phyloP scores from a whole-genome alignment of 2,797 vertebrate species.

The Takifugu ocellatus region DNA sequence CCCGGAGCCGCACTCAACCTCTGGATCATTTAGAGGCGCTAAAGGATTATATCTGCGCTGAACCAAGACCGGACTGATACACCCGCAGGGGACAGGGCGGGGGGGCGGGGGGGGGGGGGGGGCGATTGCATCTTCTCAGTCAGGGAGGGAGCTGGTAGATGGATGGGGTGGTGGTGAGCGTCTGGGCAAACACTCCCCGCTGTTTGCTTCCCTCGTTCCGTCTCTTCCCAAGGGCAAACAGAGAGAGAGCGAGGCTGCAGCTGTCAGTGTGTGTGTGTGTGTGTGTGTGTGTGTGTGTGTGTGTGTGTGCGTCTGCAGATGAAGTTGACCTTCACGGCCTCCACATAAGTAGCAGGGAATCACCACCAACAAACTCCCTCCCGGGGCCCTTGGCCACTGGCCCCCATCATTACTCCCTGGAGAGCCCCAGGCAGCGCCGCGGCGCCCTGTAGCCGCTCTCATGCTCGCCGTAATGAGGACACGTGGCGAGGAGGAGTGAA shows the following conservation, averaged over 20 bases:
- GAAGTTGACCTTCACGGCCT: constrained; percentile 61
- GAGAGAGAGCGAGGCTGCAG: constrained; percentile 52
- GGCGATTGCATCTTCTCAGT: not conserved
- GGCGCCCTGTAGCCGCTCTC: constrained; percentile 46
- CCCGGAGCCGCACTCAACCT: constrained; percentile 62
- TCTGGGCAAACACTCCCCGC: constrained; percentile 66
- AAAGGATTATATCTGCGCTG: constrained; percentile 69
- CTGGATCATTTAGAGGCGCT: constrained; percentile 71
- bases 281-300: not conserved
- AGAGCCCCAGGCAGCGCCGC: constrained; percentile 43
- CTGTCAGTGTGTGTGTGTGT: constrained; percentile 36
- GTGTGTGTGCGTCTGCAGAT: constrained; percentile 16
- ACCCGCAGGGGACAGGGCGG: constrained; percentile 33
- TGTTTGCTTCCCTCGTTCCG: constrained; percentile 62
- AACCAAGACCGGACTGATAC: constrained; percentile 60
- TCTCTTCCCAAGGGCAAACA: constrained; percentile 74
- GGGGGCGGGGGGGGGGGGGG: constrained; percentile 20
- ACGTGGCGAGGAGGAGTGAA: constrained; percentile 29
- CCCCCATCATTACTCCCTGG: constrained; percentile 68
- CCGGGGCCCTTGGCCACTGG: constrained; percentile 56
- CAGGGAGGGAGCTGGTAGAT: constrained; percentile 27
- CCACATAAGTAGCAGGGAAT: constrained; percentile 69
- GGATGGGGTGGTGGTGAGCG: constrained; percentile 53
- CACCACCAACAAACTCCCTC: constrained; percentile 63
- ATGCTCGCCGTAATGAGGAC: constrained; percentile 67